phyloP scores from a whole-genome alignment of 2,797 vertebrate genomes.

The Garrulus glandarius region DNA sequence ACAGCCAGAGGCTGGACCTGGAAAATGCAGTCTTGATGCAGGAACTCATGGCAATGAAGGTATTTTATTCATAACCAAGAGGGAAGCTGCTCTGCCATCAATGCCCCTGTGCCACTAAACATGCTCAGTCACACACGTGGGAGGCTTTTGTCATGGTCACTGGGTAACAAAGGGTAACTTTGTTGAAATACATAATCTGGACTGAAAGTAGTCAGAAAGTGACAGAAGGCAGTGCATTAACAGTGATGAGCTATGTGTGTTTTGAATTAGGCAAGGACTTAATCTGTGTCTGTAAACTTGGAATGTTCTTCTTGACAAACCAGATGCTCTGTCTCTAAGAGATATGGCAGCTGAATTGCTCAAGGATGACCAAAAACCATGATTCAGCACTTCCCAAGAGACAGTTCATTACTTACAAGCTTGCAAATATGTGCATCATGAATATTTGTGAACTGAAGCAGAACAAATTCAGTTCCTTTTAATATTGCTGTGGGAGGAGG shows the following conservation, averaged over 20 bases:
- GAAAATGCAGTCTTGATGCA: constrained; percentile 90
- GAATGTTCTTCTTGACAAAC: background rate
- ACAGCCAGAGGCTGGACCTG: constrained; percentile 85
- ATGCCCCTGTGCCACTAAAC: background rate
- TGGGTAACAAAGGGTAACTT: background rate
- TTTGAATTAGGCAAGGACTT: background rate
- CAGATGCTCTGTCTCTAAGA: background rate
- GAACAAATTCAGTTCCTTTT: background rate
- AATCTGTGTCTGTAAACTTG: background rate
- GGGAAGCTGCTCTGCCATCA: background rate
- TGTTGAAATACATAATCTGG: background rate
- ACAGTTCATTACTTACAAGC: background rate
- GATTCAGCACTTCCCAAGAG: background rate
- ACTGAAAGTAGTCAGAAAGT: background rate
- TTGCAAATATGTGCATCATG: background rate
- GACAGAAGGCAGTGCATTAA: background rate
- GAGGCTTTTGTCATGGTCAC: background rate
- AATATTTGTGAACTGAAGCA: background rate
- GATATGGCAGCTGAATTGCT: background rate
- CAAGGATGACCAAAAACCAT: background rate
- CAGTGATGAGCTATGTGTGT: background rate
- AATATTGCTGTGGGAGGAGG: background rate
- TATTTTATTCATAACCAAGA: constrained; percentile 30
- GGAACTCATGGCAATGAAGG: constrained; percentile 93
- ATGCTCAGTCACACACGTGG: background rate